phyloP scores from a whole-genome alignment of 2,888 invertebrate species.

The Himalopsyche anomala region DNA sequence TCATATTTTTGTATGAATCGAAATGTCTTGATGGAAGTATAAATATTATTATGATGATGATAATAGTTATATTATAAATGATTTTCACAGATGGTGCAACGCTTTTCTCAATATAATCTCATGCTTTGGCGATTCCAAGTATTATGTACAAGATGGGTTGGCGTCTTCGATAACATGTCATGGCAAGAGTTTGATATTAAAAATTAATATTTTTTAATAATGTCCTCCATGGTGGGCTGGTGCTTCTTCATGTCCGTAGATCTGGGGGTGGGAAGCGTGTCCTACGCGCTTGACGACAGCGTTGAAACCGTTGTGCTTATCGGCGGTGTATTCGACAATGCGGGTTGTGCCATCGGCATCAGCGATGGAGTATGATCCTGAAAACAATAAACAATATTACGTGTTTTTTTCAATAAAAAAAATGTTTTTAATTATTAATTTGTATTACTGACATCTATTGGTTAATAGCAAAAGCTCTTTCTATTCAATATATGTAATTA shows the following conservation, averaged over 20 bases:
- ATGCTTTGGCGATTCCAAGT: slow-evolving; percentile 34
- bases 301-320: slow-evolving; percentile 75
- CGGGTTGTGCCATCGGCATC: slow-evolving; percentile 76
- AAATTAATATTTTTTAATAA: not conserved
- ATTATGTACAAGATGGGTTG: slow-evolving; percentile 26
- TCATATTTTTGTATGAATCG: no score
- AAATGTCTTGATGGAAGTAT: not conserved
- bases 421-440: not conserved
- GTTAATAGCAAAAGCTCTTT: not conserved
- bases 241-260: slow-evolving; percentile 68
- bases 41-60: not conserved
- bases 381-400: slow-evolving; percentile 46
- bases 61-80: not conserved
- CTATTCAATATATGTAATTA: not conserved
- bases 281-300: slow-evolving; percentile 76
- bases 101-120: slow-evolving; percentile 12
- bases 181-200: not conserved
- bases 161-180: slow-evolving; percentile 25
- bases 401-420: not conserved
- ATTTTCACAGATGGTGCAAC: slow-evolving; percentile 16
- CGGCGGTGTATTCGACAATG: slow-evolving; percentile 76
- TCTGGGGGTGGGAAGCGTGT: slow-evolving; percentile 74
- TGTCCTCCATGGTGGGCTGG: slow-evolving; percentile 20
- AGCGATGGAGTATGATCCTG: slow-evolving; percentile 76
- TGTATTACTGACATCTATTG: not conserved